These are phyloP conservation scores for Macrophya annulata DNA, from an alignment of 2,888 invertebrate genomes.

Conservation along the genomic window DNA sequence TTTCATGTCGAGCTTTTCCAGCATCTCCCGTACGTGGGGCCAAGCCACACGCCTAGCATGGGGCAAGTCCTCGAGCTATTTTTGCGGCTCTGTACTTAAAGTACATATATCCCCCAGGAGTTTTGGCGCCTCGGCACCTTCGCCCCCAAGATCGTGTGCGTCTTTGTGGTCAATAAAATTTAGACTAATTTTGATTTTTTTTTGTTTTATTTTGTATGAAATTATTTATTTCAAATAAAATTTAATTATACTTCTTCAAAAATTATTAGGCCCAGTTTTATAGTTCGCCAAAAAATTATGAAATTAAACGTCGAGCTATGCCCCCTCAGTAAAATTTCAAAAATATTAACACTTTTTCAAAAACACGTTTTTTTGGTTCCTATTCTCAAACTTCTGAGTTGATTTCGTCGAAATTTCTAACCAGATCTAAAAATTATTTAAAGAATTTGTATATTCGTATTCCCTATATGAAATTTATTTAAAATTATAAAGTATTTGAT, in stretches of 20 bases:
- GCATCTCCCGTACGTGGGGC: constrained; percentile 9
- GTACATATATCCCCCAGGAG: constrained; percentile 23
- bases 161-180: neutral
- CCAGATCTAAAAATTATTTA: neutral
- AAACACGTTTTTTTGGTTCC: neutral
- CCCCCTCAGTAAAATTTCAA: no score
- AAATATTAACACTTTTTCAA: neutral
- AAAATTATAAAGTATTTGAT: neutral
- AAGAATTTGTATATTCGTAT: no score
- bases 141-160: neutral
- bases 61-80: constrained; percentile 40
- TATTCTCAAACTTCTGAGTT: no score
- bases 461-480: neutral
- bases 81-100: constrained; percentile 17
- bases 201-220: no score
- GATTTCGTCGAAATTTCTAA: neutral
- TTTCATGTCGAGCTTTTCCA: constrained; percentile 6
- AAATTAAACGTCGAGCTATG: no score
- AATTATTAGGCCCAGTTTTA: no score
- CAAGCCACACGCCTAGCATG: constrained; percentile 15
- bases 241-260: no score
- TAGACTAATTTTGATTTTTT: neutral
- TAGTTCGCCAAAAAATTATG: no score
- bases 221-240: no score
- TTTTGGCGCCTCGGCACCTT: constrained; percentile 13